Evolutionary conservation across 2,888 invertebrate genomes (phyloP).

Genomic region (Koerneria pararmatus): DNA sequence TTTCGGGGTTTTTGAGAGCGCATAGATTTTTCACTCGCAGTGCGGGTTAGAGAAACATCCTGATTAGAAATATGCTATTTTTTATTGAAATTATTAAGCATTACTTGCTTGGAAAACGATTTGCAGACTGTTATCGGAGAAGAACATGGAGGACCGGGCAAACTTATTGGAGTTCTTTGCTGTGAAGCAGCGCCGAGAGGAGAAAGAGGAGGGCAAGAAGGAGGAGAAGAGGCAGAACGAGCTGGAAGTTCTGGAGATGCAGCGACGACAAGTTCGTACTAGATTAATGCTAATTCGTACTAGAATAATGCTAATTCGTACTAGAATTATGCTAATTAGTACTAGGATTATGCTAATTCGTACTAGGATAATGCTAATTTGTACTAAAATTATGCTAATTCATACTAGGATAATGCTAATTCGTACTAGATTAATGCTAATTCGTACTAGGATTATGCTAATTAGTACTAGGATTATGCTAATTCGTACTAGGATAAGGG

Average conservation of each 20-base stretch:
- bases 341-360: neutral
- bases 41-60: too few relatives aligned
- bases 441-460: neutral
- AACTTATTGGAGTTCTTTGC: slow-evolving; percentile 36
- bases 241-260: slow-evolving; percentile 16
- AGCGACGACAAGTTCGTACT: slow-evolving; percentile 11
- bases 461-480: slow-evolving; percentile 11
- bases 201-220: slow-evolving; percentile 23
- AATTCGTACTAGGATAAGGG: neutral
- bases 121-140: neutral
- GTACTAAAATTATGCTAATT: too few relatives aligned
- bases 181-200: slow-evolving; percentile 27
- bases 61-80: too few relatives aligned
- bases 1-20: too few relatives aligned
- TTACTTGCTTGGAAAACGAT: too few relatives aligned
- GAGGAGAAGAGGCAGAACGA: neutral
- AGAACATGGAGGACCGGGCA: slow-evolving; percentile 28
- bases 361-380: too few relatives aligned
- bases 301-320: neutral
- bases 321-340: slow-evolving; percentile 8
- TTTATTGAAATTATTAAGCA: too few relatives aligned
- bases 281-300: slow-evolving; percentile 5
- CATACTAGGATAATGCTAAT: too few relatives aligned
- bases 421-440: neutral
- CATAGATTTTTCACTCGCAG: too few relatives aligned